phyloP scores from a whole-genome alignment of 2,888 invertebrate genomes.

The Scrobipalpa atriplicella region DNA sequence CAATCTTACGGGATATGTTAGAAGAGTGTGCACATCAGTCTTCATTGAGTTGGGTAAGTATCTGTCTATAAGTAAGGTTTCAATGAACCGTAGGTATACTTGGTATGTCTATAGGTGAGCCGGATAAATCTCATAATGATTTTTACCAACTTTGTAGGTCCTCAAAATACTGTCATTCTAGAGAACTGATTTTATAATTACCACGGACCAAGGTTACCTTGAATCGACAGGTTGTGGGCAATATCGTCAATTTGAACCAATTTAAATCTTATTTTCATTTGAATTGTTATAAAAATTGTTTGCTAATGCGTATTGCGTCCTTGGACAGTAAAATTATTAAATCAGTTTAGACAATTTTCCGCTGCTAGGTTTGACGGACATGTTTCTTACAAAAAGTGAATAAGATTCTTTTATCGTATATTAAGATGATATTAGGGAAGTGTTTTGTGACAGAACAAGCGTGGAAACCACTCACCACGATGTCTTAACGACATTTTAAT shows the following conservation, averaged over 20 bases:
- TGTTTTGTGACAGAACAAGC: conserved; percentile 41
- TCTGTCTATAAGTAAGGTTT: not conserved
- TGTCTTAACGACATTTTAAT: conserved; percentile 63
- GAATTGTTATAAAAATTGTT: not conserved
- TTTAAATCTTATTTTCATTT: too few species aligned
- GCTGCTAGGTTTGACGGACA: conserved; percentile 34
- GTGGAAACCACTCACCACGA: conserved; percentile 47
- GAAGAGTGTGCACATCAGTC: not conserved
- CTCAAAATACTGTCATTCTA: too few species aligned
- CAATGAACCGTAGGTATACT: not conserved
- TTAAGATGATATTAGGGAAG: conserved; percentile 48
- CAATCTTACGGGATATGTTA: not conserved
- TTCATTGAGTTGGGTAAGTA: not conserved
- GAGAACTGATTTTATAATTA: too few species aligned
- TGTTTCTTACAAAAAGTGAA: not conserved
- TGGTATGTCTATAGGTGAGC: not conserved
- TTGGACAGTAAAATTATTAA: conserved; percentile 4
- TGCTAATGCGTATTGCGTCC: not conserved
- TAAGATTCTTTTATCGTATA: conserved; percentile 25
- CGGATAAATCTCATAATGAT: not conserved
- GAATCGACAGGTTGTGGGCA: not conserved
- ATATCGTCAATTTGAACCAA: not conserved
- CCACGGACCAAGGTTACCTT: not conserved
- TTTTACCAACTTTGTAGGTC: too few species aligned
- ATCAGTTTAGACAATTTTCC: not conserved